Conservation (phyloP, 2,113 vertebrate species). For the Planiliza haematocheilus region DNA sequence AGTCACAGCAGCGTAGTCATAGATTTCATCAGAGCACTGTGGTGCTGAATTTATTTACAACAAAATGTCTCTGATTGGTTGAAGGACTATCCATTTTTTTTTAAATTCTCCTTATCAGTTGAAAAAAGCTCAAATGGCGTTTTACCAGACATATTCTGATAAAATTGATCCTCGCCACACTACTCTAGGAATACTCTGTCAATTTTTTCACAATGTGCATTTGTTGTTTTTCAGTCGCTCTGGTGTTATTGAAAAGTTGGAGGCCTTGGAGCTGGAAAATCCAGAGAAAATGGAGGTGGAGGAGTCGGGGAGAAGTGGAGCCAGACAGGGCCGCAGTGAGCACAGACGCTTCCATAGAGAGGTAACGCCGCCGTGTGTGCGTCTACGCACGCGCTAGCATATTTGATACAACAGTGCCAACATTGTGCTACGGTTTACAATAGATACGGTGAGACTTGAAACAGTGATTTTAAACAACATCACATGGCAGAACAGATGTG, state of each 20-base stretch:
- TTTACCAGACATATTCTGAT: no score
- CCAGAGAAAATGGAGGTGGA: constrained; percentile 85
- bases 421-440: constrained; percentile 34
- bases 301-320: constrained; percentile 62
- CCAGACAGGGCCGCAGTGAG: constrained; percentile 83
- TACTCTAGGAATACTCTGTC: no score
- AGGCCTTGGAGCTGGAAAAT: constrained; percentile 87
- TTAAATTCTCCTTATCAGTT: no score
- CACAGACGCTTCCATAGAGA: constrained; percentile 80
- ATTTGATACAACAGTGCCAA: constrained; percentile 11
- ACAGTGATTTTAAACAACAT: constrained; percentile 22
- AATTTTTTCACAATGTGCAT: no score
- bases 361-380: constrained; percentile 64
- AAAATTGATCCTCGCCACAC: no score
- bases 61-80: no score
- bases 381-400: background rate
- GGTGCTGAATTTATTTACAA: no score
- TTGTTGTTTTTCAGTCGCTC: constrained; percentile 74
- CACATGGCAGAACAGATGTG: constrained; percentile 33
- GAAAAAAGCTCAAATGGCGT: no score
- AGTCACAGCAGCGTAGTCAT: no score
- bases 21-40: no score
- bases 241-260: constrained; percentile 87
- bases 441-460: constrained; percentile 5
- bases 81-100: no score